Evolutionary conservation across 2,888 invertebrate species (phyloP).

Genomic region (Sinhomidia bicolor): DNA sequence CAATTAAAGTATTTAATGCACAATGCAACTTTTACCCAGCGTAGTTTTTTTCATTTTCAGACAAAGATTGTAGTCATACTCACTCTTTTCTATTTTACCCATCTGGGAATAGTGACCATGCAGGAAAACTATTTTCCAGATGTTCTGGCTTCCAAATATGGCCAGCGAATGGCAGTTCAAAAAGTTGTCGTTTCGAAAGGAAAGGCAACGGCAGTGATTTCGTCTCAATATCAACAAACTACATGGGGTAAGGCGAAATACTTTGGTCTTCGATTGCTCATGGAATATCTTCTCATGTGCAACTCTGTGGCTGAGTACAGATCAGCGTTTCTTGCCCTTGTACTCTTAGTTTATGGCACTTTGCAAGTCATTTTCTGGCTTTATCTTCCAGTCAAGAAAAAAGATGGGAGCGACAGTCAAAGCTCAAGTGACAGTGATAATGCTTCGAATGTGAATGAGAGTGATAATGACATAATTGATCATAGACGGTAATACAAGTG

Average conservation of each 20-base stretch:
- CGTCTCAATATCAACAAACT: neutral
- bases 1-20: neutral
- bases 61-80: conserved; percentile 9
- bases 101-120: neutral
- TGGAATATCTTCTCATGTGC: conserved; percentile 40
- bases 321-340: neutral
- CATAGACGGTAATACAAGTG: no score
- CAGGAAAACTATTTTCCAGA: conserved; percentile 34
- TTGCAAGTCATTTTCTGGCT: conserved; percentile 18
- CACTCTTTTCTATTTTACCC: neutral
- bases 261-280: neutral
- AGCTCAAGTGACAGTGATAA: neutral
- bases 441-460: neutral
- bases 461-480: neutral
- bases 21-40: neutral
- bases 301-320: conserved; percentile 26
- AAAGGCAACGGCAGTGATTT: conserved; percentile 17
- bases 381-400: neutral
- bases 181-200: conserved; percentile 13
- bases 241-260: neutral
- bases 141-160: neutral
- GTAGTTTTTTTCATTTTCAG: conserved; percentile 18
- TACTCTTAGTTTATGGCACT: conserved; percentile 10
- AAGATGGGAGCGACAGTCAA: neutral
- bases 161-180: neutral